These are phyloP conservation scores for Pseudococcus viburni DNA, from an alignment of 2,888 invertebrate species.

Conservation along the genomic window DNA sequence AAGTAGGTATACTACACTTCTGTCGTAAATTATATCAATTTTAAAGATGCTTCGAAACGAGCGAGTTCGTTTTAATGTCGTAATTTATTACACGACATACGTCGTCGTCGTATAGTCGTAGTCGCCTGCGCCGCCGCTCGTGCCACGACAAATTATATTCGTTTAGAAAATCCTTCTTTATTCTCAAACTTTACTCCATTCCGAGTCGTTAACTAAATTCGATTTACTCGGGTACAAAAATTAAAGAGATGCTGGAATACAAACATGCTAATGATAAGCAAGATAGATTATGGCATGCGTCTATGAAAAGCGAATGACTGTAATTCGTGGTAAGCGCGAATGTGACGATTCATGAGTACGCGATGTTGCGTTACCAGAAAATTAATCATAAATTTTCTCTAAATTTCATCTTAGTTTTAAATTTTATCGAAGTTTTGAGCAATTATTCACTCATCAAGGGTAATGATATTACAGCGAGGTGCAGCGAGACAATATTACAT, in stretches of 20 bases:
- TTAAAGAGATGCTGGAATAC: not conserved
- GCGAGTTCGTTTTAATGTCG: conserved; percentile 9
- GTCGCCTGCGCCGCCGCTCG: not conserved
- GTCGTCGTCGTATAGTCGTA: not conserved
- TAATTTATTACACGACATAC: conserved; percentile 3
- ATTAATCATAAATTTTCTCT: too few species aligned
- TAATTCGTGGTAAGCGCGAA: too few species aligned
- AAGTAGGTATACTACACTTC: not conserved
- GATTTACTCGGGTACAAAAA: not conserved
- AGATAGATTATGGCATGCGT: not conserved
- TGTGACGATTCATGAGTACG: too few species aligned
- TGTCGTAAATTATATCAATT: conserved; percentile 11
- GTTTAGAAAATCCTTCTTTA: not conserved
- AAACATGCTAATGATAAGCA: not conserved
- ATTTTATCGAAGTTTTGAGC: too few species aligned
- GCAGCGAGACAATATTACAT: too few species aligned
- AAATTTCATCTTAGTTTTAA: too few species aligned
- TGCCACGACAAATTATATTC: conserved; percentile 22
- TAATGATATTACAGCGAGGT: too few species aligned
- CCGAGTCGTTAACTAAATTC: conserved; percentile 3
- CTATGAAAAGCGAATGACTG: too few species aligned
- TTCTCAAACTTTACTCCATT: not conserved
- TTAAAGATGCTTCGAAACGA: not conserved
- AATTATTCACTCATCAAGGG: too few species aligned
- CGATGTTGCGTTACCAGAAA: too few species aligned